Conservation (phyloP, 1,140 invertebrate species). For the Pristionchus pacificus region DNA sequence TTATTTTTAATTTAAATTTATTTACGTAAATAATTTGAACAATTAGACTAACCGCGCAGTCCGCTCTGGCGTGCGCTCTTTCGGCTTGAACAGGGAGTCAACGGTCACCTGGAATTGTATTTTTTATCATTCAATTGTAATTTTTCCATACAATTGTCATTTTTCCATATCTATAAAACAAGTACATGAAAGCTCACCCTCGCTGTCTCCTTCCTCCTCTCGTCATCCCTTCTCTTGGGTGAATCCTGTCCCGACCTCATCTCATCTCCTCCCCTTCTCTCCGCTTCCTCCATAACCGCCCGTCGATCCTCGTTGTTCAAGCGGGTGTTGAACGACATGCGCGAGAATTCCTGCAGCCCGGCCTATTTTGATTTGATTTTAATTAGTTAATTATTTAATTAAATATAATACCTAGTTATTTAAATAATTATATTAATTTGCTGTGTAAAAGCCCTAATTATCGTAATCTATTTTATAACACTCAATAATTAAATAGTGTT, state of each 20-base stretch:
- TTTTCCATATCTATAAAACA: not conserved
- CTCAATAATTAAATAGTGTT: no score
- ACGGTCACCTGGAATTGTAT: constrained; percentile 7
- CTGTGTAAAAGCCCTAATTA: no score
- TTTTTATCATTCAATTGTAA: not conserved
- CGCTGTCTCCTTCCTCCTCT: not conserved
- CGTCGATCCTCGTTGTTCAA: constrained; percentile 13
- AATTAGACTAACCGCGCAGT: not conserved
- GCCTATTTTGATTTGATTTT: no score
- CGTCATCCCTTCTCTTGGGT: constrained; percentile 8
- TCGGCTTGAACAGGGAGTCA: constrained; percentile 23
- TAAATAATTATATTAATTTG: no score
- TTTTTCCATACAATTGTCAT: constrained; percentile 11
- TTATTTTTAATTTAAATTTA: not conserved
- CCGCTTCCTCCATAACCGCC: constrained; percentile 1
- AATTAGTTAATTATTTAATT: no score
- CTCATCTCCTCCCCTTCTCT: not conserved
- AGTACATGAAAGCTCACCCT: not conserved
- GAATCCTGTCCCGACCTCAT: constrained; percentile 10
- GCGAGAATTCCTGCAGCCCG: constrained; percentile 39
- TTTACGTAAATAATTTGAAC: constrained; percentile 5
- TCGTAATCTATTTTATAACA: no score
- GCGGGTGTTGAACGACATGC: constrained; percentile 46
- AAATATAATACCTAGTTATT: no score
- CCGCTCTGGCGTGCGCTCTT: constrained; percentile 9